A percentile compares a stretch with the other conserved stretches of the same genome.
Evolutionary conservation across 2,113 vertebrate genomes (phyloP).

Genomic region (Lucifuga dentata): DNA sequence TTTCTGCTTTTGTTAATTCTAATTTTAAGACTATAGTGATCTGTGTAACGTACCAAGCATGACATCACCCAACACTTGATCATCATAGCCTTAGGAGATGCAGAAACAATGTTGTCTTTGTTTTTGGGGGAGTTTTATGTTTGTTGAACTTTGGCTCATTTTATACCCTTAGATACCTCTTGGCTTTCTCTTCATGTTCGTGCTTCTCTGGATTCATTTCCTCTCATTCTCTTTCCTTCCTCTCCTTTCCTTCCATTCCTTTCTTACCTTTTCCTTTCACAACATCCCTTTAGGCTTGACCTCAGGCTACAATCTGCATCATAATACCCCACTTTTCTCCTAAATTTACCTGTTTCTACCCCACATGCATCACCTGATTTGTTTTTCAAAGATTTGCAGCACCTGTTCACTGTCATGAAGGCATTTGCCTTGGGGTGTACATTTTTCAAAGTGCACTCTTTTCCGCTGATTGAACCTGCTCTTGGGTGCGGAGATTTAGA

Average conservation of each 20-base stretch:
- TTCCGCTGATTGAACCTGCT: conserved; percentile 28
- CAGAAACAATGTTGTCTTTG: conserved; percentile 24
- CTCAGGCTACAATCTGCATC: conserved; percentile 11
- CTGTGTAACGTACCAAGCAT: conserved; percentile 58
- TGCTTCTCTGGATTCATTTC: not conserved
- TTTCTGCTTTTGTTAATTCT: conserved; percentile 29
- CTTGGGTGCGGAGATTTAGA: conserved; percentile 24
- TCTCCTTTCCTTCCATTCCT: not conserved
- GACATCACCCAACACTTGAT: conserved; percentile 56
- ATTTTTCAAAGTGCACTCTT: not conserved
- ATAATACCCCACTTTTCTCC: conserved; percentile 26
- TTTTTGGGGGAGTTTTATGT: conserved; percentile 21
- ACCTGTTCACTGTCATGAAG: conserved; percentile 47
- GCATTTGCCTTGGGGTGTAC: conserved; percentile 21
- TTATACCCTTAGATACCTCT: conserved; percentile 45
- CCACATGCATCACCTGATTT: conserved; percentile 23
- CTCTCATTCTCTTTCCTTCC: too few species aligned
- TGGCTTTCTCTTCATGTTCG: conserved; percentile 30
- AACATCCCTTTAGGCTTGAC: not conserved
- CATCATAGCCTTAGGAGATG: conserved; percentile 49
- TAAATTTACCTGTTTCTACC: conserved; percentile 18
- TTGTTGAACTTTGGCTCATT: conserved; percentile 39
- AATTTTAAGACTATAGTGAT: conserved; percentile 37
- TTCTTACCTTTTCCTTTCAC: not conserved
- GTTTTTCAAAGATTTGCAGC: conserved; percentile 17